Base-by-base conservation (phyloP, 2,888 invertebrate species). In the Tetramorium bicarinatum region DNA sequence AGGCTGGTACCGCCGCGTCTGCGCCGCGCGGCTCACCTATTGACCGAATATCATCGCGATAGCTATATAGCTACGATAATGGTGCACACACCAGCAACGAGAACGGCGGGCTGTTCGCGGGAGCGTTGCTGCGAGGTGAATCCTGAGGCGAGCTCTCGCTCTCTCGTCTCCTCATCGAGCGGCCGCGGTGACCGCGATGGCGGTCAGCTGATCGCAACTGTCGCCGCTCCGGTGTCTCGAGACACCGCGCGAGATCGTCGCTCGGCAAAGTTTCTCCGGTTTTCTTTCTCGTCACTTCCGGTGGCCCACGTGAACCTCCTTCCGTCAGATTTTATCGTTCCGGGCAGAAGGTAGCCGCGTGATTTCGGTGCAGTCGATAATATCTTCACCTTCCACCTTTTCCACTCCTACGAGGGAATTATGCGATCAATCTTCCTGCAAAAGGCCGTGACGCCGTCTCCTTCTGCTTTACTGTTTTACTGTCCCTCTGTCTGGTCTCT, bases 21-120 rank as follows among this genome's bases (percentile, higher is more conserved):
- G 94, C 94, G 94, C 94, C 90, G 87, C 92, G 85, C 86, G 87
- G 88, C 90, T 92, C 92, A 93, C 92, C 94, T 94, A 94, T 94
- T 94, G 94, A 94, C 94, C 94, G 94, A 93, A 90, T 93, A 92
- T 92, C 85, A 89, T 83, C 74, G 71, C 21, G 77, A 38, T 82
- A 75, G 21, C 67, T 81, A 74, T 74, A 83, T 54, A 64, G 41
- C n/a, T 6, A 11, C n/a, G 8, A 54, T 41, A 44, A 38, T 61
- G 69, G 18, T 79, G 56, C 79, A 59, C 56, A 41, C 56, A 49
- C 18, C 44, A 62, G 59, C 61, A 56, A 54, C 52, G 41, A 62
- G 52, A 62, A 21, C 15, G 66, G 8, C 34, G n/a, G 21, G 61
- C 59, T 21, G 56, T 18, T 21, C n/a, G 29, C 18, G 76, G 21